A percentile compares a stretch with the other conserved stretches of the same genome.
Conservation (phyloP, 2,888 invertebrate genomes). For the Orthosia gothica region DNA sequence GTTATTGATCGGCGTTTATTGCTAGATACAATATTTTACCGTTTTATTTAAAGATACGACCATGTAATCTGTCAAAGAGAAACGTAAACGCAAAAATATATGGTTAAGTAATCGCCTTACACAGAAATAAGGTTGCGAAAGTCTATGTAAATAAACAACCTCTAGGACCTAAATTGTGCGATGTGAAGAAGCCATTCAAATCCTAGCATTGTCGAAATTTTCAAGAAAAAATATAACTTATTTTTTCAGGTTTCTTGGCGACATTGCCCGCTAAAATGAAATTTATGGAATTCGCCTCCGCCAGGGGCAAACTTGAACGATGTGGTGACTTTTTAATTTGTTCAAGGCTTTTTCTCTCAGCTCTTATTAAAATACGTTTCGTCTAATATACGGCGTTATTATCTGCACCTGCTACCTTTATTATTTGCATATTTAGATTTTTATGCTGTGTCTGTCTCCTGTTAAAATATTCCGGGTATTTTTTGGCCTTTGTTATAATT, state of each 20-base stretch:
- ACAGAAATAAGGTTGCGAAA: background rate
- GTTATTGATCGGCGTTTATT: background rate
- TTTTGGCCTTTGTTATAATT: conserved; percentile 22
- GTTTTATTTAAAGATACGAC: background rate
- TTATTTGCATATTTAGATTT: conserved; percentile 64
- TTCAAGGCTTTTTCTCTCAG: conserved; percentile 69
- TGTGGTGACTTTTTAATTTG: conserved; percentile 82
- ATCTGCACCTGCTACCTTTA: conserved; percentile 71
- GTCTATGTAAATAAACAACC: conserved; percentile 6
- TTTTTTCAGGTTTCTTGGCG: conserved; percentile 60
- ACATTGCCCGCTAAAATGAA: conserved; percentile 74
- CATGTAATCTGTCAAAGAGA: background rate
- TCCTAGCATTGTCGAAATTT: conserved; percentile 27
- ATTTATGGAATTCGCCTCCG: conserved; percentile 75
- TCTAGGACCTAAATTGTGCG: background rate
- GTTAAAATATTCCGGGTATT: conserved; percentile 7
- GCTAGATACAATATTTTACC: background rate
- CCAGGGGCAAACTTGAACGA: conserved; percentile 72
- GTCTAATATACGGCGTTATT: conserved; percentile 70
- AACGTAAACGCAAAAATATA: background rate
- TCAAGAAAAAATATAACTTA: conserved; percentile 44
- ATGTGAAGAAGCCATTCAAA: conserved; percentile 33
- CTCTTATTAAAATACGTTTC: conserved; percentile 72
- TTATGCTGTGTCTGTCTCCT: conserved; percentile 27
- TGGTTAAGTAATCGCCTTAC: background rate